Conservation (phyloP, 2,888 invertebrate genomes). For the Formica aserva region DNA sequence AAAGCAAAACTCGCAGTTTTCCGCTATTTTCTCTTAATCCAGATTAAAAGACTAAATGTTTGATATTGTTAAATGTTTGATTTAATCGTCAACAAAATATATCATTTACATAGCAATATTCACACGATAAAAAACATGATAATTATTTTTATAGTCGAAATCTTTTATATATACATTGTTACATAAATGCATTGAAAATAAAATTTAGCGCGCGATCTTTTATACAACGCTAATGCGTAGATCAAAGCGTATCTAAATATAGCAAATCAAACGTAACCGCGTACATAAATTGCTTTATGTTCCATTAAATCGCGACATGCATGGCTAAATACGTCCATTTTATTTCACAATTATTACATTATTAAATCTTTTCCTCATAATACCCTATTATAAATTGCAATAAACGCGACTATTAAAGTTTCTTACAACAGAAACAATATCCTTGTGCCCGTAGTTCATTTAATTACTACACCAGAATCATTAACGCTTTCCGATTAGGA, state of each 20-base stretch:
- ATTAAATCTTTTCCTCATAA: background rate
- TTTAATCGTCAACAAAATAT: background rate
- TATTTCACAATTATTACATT: slow-evolving; percentile 4
- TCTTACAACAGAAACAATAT: background rate
- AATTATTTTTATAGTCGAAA: background rate
- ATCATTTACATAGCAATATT: background rate
- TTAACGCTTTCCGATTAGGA: background rate
- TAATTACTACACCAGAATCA: slow-evolving; percentile 12
- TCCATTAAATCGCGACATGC: background rate
- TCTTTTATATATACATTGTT: background rate
- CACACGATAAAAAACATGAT: background rate
- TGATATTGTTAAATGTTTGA: background rate
- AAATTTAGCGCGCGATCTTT: background rate
- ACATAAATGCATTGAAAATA: background rate
- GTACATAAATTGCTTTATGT: background rate
- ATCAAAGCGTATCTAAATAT: background rate
- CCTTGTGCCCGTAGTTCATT: slow-evolving; percentile 2
- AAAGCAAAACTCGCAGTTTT: background rate
- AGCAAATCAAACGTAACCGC: slow-evolving; percentile 2
- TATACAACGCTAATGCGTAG: background rate
- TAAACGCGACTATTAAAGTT: background rate
- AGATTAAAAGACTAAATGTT: background rate
- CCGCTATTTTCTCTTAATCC: background rate
- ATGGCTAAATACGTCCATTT: background rate
- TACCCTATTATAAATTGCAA: background rate